These are phyloP conservation scores for Philypnodon macrostomus DNA, from an alignment of 2,797 vertebrate species.

Conservation along the genomic window DNA sequence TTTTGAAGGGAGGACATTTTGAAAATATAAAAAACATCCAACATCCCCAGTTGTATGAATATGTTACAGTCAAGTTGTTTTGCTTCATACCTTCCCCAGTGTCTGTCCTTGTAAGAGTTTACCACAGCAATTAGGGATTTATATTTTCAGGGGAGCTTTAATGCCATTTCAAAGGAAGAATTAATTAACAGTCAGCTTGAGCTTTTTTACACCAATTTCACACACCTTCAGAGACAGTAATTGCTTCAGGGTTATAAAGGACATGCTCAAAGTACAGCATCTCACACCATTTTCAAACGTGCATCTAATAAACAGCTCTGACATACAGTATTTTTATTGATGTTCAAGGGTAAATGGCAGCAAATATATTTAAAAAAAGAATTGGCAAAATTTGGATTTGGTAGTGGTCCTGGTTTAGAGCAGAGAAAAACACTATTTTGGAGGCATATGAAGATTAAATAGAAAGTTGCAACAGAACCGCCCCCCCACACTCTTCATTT, in stretches of 20 bases:
- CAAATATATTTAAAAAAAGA: background rate
- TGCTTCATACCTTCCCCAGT: slow-evolving; percentile 50
- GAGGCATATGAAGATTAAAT: too few species aligned
- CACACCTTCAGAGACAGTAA: slow-evolving; percentile 65
- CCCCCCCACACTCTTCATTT: too few species aligned
- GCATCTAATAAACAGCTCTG: slow-evolving; percentile 1
- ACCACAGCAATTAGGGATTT: slow-evolving; percentile 61
- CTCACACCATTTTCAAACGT: slow-evolving; percentile 24
- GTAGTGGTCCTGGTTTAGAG: background rate
- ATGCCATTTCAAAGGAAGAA: slow-evolving; percentile 72
- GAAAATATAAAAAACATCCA: too few species aligned
- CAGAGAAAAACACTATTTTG: too few species aligned
- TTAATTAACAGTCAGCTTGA: slow-evolving; percentile 66
- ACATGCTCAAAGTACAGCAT: slow-evolving; percentile 57
- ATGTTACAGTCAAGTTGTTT: slow-evolving; percentile 54
- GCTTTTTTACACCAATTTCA: slow-evolving; percentile 69
- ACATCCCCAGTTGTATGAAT: slow-evolving; percentile 25
- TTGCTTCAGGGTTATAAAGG: slow-evolving; percentile 60
- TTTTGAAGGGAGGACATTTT: too few species aligned
- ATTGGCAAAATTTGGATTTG: too few species aligned
- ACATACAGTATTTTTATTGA: slow-evolving; percentile 15
- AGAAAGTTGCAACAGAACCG: too few species aligned
- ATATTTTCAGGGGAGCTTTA: slow-evolving; percentile 67
- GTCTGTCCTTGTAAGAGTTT: slow-evolving; percentile 53
- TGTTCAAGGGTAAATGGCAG: slow-evolving; percentile 1